A percentile compares a stretch with the other conserved stretches of the same genome.
phyloP scores from a whole-genome alignment of 2,113 vertebrate species.

The Setophaga coronata region DNA sequence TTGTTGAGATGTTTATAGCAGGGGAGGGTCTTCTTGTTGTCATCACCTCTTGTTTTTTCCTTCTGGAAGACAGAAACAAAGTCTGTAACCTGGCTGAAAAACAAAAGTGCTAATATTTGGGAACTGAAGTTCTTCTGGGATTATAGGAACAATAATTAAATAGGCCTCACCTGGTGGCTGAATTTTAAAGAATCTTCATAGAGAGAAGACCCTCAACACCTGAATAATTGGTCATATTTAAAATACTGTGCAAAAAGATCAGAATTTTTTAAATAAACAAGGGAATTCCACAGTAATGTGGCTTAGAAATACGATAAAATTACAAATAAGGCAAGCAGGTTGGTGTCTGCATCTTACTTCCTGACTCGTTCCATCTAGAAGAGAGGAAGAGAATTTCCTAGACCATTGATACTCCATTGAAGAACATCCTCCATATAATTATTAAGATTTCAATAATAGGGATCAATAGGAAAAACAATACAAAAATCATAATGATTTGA shows the following conservation, averaged over 20 bases:
- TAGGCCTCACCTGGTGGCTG: not conserved
- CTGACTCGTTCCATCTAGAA: not conserved
- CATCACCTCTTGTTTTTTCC: not conserved
- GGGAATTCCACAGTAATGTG: not conserved
- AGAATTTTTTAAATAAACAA: not conserved
- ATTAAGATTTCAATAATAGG: not conserved
- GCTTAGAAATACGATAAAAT: not conserved
- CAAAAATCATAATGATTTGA: not conserved
- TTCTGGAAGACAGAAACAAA: not conserved
- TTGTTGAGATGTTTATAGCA: not conserved
- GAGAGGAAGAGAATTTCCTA: not conserved
- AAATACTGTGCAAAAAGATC: not conserved
- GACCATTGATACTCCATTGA: not conserved
- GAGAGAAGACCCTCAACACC: not conserved
- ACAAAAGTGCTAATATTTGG: not conserved
- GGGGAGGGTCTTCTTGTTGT: not conserved
- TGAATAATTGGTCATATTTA: not conserved
- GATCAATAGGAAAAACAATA: not conserved
- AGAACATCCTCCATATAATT: not conserved
- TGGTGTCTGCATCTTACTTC: not conserved
- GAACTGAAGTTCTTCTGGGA: not conserved
- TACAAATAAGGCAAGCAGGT: not conserved
- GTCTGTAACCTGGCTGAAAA: not conserved
- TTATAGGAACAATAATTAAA: not conserved
- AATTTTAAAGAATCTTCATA: not conserved